These are phyloP conservation scores for Antidorcas marsupialis DNA, from an alignment of 2,113 vertebrate genomes.

Conservation along the genomic window DNA sequence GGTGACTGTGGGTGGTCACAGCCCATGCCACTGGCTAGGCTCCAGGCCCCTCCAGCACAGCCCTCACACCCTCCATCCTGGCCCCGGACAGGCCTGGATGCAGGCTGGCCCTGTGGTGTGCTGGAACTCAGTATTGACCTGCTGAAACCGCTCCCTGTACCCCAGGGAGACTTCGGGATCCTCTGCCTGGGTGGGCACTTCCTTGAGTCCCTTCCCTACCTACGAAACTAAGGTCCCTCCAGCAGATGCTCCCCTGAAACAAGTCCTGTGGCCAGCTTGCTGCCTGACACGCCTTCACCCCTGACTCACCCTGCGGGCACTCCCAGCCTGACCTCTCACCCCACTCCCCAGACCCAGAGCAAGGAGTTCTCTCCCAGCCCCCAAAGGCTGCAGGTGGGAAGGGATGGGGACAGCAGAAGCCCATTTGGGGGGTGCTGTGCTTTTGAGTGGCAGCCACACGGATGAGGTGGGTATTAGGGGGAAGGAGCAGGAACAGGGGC, in stretches of 20 bases:
- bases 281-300: not conserved
- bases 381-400: not conserved
- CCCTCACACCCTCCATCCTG: not conserved
- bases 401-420: not conserved
- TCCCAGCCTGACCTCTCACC: not conserved
- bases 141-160: no score
- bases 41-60: not conserved
- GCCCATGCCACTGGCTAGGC: not conserved
- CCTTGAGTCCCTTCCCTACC: not conserved
- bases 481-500: not conserved
- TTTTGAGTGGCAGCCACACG: not conserved
- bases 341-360: not conserved
- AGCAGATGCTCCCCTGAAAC: not conserved
- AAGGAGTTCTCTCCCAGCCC: not conserved
- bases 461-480: not conserved
- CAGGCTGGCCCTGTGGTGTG: not conserved
- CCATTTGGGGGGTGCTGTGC: not conserved
- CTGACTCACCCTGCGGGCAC: not conserved
- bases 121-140: not conserved
- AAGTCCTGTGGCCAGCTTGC: not conserved
- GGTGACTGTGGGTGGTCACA: not conserved
- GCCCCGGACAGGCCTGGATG: not conserved
- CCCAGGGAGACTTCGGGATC: not conserved
- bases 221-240: not conserved
- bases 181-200: not conserved